A percentile compares a stretch with the other conserved stretches of the same genome.
These are phyloP conservation scores for Chrysolina haemoptera DNA, from an alignment of 2,888 invertebrate species.

Conservation along the genomic window DNA sequence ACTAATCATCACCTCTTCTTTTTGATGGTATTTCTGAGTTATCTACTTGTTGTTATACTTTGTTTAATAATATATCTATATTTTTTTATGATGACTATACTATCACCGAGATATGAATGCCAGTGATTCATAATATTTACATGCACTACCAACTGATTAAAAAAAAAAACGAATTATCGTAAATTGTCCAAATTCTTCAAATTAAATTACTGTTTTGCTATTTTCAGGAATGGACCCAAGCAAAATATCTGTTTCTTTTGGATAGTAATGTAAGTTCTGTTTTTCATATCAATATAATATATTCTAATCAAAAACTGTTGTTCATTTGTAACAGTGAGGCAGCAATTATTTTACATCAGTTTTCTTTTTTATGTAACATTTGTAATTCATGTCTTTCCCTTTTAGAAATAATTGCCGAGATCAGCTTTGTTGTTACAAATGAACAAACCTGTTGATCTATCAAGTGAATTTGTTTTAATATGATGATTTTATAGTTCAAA, in stretches of 20 bases:
- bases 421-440: too few relatives aligned
- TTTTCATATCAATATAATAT: too few relatives aligned
- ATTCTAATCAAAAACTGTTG: too few relatives aligned
- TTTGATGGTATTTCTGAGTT: too few relatives aligned
- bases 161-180: neutral
- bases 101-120: constrained; percentile 36
- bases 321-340: too few relatives aligned
- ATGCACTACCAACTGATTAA: constrained; percentile 48
- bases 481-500: constrained; percentile 68
- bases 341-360: too few relatives aligned
- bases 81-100: constrained; percentile 44
- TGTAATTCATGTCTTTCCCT: too few relatives aligned
- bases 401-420: too few relatives aligned
- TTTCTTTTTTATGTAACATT: too few relatives aligned
- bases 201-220: neutral
- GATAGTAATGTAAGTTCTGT: neutral
- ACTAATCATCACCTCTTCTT: too few relatives aligned
- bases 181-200: neutral
- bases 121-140: constrained; percentile 35
- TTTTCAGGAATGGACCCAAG: neutral
- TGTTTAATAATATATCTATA: neutral
- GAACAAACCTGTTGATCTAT: too few relatives aligned
- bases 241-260: neutral
- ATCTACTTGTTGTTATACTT: too few relatives aligned
- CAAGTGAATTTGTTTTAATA: constrained; percentile 34